Base-by-base conservation (phyloP, 2,888 invertebrate genomes). In the Idaea dimidiata region DNA sequence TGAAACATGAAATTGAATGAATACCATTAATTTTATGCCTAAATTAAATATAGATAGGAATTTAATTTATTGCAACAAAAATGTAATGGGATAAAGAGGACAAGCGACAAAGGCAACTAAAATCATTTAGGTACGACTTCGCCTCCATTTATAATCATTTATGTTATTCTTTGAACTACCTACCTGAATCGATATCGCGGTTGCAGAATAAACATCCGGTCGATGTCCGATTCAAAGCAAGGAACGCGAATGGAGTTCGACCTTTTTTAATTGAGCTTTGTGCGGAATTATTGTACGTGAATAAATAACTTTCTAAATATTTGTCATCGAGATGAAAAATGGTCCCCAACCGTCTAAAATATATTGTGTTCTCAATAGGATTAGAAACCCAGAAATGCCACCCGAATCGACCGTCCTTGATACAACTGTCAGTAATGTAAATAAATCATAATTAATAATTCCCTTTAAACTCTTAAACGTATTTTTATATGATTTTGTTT, bases 301-400 rank as follows among this genome's bases (percentile, higher is more conserved):
- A 88, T 86, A 89, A 90, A 91, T 89, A 90, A 84, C 89, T 89
- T 91, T 91, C 91, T 86, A 89, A 91, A 91, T 90, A 91, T 91
- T 91, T 91, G 90, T 88, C 89, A 83, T 89, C 84, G 78, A 85
- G 86, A 89, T 91, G 91, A 91, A 90, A 89, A 89, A 91, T 90
- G 87, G 86, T 80, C 76, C 78, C 73, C 79, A 80, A 75, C 82
- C 82, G 81, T 79, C 82, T 77, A 74, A 80, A 78, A 77, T 81
- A 78, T 80, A 83, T 87, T 87, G 86, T 89, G 71, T 79, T 80
- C 77, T 87, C 82, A 88, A 91, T 91, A 78, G 90, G 90, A 91
- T 91, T 91, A 91, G 83, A 83, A 85, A 86, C 86, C 88, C 83
- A 87, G 83, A 86, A 86, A 87, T 89, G 79, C 86, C 84, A 86